Evolutionary conservation across 2,888 invertebrate genomes (phyloP), one percentile per base, ranked within the genome.

Genomic region (Agrochola macilenta): DNA sequence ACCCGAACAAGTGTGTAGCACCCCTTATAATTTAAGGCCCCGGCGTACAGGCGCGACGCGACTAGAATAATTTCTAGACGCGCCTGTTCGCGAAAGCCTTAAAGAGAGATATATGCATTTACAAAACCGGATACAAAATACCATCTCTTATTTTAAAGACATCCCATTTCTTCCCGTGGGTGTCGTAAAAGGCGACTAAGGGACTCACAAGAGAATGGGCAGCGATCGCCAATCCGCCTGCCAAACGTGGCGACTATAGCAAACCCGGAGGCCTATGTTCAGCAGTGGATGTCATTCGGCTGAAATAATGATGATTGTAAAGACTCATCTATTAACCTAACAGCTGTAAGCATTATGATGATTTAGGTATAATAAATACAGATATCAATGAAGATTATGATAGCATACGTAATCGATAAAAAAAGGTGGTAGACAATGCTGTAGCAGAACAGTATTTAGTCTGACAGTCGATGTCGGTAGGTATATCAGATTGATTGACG

Each of bases 401-500:
- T 74, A 75, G 7, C 1, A 58, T 35, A 74, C 54, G 65, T 64
- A 54, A 64, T 60, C 60, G 54, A 65, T 54, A 69, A 68, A 69
- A n/a, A 82, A 63, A 63, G 11, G 12, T 73, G 35, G 46, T 20
- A 46, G 39, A 60, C 26, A 57, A 30, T 65, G 23, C 39, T 66
- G 57, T 52, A 17, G 72, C 46, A 64, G n/a, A 78, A 46, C 66
- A 71, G 57, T 68, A 17, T 72, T 63, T 72, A 72, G 63, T 64
- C 61, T 17, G 35, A 43, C 43, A 54, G 69, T 57, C 30, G 65
- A 61, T 17, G 52, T 58, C 4, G 4, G 46, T 60, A 43, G 43
- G 43, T 43, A 30, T 26, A 57, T 68, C 39, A 52, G 65, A 66
- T 39, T n/a, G 57, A 82, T 63, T 65, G 64, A 77, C 52, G 43